Percentiles rank a stretch among this genome's conserved stretches.
Conservation (phyloP, 1,140 invertebrate species). For the Bombyx mandarina region DNA sequence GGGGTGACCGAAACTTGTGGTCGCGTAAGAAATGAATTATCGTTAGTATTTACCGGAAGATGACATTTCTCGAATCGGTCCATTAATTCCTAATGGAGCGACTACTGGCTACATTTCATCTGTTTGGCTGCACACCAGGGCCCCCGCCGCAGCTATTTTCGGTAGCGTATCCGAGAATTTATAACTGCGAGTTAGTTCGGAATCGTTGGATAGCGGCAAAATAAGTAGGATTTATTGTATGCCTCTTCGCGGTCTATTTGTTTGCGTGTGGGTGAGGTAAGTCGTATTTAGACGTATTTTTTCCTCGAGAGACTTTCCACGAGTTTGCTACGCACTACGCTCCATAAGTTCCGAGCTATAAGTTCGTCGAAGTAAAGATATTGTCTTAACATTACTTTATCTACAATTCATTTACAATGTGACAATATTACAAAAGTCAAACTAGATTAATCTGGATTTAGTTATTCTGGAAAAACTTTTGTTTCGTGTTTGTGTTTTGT, state of each 20-base stretch:
- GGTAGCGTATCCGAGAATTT: constrained; percentile 56
- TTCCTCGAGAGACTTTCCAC: too few relatives aligned
- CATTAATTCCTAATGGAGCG: constrained; percentile 65
- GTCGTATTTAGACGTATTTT: too few relatives aligned
- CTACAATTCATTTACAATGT: too few relatives aligned
- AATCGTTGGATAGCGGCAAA: constrained; percentile 52
- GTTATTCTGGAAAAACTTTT: too few relatives aligned
- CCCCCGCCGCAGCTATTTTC: constrained; percentile 59
- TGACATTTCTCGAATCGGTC: constrained; percentile 62
- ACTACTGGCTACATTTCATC: constrained; percentile 59
- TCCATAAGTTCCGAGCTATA: too few relatives aligned
- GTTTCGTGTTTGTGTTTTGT: too few relatives aligned
- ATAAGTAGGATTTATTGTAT: constrained; percentile 56
- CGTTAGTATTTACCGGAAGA: constrained; percentile 55
- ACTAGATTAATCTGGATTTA: too few relatives aligned
- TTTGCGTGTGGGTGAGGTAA: constrained; percentile 17
- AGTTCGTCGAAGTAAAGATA: too few relatives aligned
- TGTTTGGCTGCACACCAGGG: constrained; percentile 57
- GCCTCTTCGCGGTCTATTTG: constrained; percentile 41
- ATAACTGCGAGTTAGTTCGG: constrained; percentile 59
- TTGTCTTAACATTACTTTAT: too few relatives aligned
- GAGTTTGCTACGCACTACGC: too few relatives aligned
- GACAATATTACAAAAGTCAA: too few relatives aligned
- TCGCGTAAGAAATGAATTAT: constrained; percentile 49
- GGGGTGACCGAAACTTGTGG: constrained; percentile 18